Conservation (phyloP, 2,113 vertebrate species). For the Lota lota region DNA sequence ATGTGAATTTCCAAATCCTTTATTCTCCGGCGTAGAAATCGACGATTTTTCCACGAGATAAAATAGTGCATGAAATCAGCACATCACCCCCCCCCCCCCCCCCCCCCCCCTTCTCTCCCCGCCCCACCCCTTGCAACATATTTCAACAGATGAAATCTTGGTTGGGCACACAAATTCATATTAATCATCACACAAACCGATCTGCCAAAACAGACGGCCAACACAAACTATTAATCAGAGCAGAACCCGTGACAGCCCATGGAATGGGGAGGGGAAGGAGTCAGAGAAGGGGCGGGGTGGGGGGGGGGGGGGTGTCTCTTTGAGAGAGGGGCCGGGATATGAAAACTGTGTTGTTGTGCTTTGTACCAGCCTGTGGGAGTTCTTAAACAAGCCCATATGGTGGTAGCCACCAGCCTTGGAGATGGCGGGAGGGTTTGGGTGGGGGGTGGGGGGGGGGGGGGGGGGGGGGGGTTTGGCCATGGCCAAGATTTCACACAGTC, state of each 20-base stretch:
- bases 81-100: slow-evolving; percentile 1
- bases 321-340: slow-evolving; percentile 78
- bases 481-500: slow-evolving; percentile 97
- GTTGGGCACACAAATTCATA: slow-evolving; percentile 60
- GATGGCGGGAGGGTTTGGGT: slow-evolving; percentile 66
- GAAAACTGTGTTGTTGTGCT: slow-evolving; percentile 81
- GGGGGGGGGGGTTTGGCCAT: slow-evolving; percentile 75
- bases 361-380: slow-evolving; percentile 82
- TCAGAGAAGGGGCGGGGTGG: slow-evolving; percentile 57
- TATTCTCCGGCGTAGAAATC: slow-evolving; percentile 22
- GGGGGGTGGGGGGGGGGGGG: slow-evolving; percentile 48
- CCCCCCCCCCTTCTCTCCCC: not conserved
- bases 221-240: slow-evolving; percentile 71
- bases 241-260: slow-evolving; percentile 69
- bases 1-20: slow-evolving; percentile 26
- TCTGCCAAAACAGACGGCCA: slow-evolving; percentile 68
- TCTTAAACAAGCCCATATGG: slow-evolving; percentile 80
- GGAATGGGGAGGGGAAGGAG: slow-evolving; percentile 65
- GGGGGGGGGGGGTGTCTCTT: slow-evolving; percentile 59
- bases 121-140: slow-evolving; percentile 30
- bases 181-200: slow-evolving; percentile 68
- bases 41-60: too few species aligned
- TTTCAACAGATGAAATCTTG: slow-evolving; percentile 45
- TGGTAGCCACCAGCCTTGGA: slow-evolving; percentile 80
- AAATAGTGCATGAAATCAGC: not conserved